Conservation (phyloP, 2,113 vertebrate genomes). For the Miniopterus natalensis region DNA sequence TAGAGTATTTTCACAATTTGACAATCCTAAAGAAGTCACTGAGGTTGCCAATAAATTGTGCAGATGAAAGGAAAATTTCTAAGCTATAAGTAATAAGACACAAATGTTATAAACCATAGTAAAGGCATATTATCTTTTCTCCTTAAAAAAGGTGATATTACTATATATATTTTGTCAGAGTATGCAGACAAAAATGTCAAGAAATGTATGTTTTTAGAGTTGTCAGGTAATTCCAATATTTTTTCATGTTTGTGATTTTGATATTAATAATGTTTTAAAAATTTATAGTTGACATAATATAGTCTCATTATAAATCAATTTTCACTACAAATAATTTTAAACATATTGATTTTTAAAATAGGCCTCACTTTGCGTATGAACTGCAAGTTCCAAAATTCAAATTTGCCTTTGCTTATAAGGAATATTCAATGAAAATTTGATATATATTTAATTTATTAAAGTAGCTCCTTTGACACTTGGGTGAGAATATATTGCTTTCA, state of each 20-base stretch:
- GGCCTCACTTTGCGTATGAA: background rate
- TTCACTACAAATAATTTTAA: background rate
- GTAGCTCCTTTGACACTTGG: background rate
- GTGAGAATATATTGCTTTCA: background rate
- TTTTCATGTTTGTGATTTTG: background rate
- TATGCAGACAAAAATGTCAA: background rate
- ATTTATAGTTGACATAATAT: background rate
- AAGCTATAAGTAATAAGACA: background rate
- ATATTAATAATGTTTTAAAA: background rate
- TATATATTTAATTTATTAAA: background rate
- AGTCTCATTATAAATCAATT: background rate
- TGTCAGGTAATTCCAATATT: background rate
- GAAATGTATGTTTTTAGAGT: background rate
- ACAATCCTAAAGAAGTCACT: background rate
- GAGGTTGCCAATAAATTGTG: background rate
- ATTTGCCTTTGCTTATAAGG: background rate
- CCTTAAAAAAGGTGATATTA: background rate
- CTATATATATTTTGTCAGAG: background rate
- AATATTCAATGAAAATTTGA: slow-evolving; percentile 5
- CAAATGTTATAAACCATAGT: background rate
- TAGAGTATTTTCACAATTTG: background rate
- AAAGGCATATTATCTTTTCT: background rate
- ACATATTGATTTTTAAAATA: background rate
- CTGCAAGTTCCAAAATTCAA: background rate
- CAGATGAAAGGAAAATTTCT: background rate